Conservation (phyloP, 2,113 vertebrate genomes). For the Platysternon megacephalum region DNA sequence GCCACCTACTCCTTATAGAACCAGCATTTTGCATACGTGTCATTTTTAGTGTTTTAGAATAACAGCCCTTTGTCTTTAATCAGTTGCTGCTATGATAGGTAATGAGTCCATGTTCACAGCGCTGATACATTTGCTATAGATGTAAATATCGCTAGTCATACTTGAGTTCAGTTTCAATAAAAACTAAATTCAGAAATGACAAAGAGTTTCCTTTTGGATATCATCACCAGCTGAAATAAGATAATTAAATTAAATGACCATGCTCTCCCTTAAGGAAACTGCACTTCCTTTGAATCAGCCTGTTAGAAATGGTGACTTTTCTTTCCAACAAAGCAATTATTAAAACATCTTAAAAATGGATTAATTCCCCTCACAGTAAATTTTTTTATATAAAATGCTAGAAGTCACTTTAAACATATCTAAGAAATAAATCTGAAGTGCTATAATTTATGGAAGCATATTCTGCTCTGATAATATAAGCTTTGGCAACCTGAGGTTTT, state of each 20-base stretch:
- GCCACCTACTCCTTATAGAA: not conserved
- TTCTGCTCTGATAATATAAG: not conserved
- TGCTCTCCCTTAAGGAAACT: conserved; percentile 52
- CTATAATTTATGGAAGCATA: conserved; percentile 15
- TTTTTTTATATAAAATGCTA: conserved; percentile 41
- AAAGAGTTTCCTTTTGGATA: conserved; percentile 40
- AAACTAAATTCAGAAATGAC: conserved; percentile 51
- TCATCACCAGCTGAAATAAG: conserved; percentile 25
- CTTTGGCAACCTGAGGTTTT: conserved; percentile 21
- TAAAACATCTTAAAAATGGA: conserved; percentile 26
- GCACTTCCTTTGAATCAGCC: conserved; percentile 45
- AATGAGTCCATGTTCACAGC: not conserved
- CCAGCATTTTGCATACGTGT: not conserved
- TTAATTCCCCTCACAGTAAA: conserved; percentile 11
- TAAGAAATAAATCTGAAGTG: conserved; percentile 12
- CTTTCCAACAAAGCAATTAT: conserved; percentile 46
- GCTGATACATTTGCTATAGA: not conserved
- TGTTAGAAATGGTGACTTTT: not conserved
- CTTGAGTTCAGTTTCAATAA: conserved; percentile 56
- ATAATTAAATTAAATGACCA: conserved; percentile 54
- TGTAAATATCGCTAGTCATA: not conserved
- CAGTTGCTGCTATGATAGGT: not conserved
- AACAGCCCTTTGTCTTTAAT: not conserved
- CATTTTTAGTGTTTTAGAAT: not conserved
- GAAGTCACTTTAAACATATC: conserved; percentile 20